These are phyloP conservation scores for Caenorhabditis latens DNA, from an alignment of 1,140 invertebrate species.

Conservation along the genomic window DNA sequence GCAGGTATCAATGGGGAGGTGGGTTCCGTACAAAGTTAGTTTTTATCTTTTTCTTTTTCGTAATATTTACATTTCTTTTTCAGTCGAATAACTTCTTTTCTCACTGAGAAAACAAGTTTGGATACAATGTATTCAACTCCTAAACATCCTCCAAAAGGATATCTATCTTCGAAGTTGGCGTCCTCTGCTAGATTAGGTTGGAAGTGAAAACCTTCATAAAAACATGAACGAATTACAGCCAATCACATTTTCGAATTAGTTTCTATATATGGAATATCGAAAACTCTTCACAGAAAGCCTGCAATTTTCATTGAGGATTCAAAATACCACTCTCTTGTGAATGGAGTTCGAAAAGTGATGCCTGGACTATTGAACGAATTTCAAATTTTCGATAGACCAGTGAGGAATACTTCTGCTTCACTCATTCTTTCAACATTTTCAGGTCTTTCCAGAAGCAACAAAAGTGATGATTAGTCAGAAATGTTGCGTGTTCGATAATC, in stretches of 20 bases:
- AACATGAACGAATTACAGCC: neutral
- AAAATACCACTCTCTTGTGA: neutral
- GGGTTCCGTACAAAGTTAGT: neutral
- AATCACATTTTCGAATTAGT: slow-evolving; percentile 12
- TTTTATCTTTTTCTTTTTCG: too few species aligned
- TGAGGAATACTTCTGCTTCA: neutral
- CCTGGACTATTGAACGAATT: neutral
- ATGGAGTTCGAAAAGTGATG: neutral
- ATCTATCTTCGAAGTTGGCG: neutral
- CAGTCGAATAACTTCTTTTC: neutral
- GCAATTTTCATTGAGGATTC: neutral
- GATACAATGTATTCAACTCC: neutral
- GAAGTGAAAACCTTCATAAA: neutral
- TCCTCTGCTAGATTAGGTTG: neutral
- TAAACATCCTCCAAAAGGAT: neutral
- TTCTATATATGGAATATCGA: neutral
- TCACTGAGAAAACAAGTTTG: too few species aligned
- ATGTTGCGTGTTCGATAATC: slow-evolving; percentile 1
- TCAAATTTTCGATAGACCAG: neutral
- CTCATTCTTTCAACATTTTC: neutral
- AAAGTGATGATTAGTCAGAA: neutral
- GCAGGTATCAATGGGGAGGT: neutral
- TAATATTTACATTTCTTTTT: neutral
- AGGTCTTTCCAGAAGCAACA: neutral
- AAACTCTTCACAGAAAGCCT: neutral